Conservation (phyloP, 1,140 invertebrate genomes). For the Pissodes strobi region DNA sequence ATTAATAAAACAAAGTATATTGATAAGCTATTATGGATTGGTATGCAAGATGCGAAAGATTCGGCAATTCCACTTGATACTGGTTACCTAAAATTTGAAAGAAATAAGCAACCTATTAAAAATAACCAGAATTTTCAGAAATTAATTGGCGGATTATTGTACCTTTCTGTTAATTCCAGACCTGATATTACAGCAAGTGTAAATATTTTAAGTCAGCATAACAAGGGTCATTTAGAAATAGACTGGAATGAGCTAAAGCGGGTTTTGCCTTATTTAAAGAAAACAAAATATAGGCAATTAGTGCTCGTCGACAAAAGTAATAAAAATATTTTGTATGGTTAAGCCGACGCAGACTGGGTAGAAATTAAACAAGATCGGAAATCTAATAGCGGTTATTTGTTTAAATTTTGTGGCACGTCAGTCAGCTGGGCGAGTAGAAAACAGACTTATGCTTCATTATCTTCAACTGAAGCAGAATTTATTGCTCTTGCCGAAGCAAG, state of each 20-base stretch:
- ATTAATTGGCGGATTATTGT: too few species aligned
- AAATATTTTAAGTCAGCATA: too few species aligned
- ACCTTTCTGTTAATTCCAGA: too few species aligned
- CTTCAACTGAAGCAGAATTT: slow-evolving; percentile 56
- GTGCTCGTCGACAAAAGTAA: neutral
- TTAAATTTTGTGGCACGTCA: slow-evolving; percentile 32
- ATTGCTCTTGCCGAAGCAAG: slow-evolving; percentile 44
- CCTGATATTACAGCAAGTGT: too few species aligned
- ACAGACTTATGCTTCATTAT: slow-evolving; percentile 47
- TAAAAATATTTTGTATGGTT: slow-evolving; percentile 21
- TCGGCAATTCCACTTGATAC: too few species aligned
- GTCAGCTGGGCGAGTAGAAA: slow-evolving; percentile 47
- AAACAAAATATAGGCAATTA: too few species aligned
- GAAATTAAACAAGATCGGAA: slow-evolving; percentile 44
- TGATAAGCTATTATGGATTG: neutral
- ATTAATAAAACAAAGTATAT: neutral
- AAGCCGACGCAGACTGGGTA: slow-evolving; percentile 51
- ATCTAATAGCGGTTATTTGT: too few species aligned
- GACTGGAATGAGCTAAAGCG: slow-evolving; percentile 51
- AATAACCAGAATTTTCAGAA: too few species aligned
- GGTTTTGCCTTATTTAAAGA: slow-evolving; percentile 54
- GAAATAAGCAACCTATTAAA: too few species aligned
- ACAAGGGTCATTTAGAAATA: slow-evolving; percentile 31
- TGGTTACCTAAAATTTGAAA: neutral
- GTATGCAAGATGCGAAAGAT: neutral